Conservation (phyloP, 2,888 invertebrate genomes). For the Capitulum mitella region DNA sequence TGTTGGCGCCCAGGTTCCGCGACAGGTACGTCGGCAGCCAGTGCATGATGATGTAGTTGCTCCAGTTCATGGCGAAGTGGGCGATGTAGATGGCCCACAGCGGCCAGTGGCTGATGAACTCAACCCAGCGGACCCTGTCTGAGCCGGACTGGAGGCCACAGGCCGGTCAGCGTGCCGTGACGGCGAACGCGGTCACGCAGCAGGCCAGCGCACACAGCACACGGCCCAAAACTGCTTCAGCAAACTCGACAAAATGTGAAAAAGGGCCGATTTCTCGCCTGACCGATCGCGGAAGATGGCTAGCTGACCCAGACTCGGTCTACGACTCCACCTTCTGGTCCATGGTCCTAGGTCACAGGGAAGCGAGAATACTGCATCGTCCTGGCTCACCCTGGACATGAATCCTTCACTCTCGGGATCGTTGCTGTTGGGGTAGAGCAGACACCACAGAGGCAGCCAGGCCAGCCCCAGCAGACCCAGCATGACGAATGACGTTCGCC, state of each 20-base stretch:
- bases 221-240: too few species aligned
- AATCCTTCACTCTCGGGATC: background rate
- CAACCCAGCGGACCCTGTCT: slow-evolving; percentile 55
- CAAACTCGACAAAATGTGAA: too few species aligned
- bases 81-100: slow-evolving; percentile 66
- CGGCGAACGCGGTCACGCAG: too few species aligned
- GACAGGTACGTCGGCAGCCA: slow-evolving; percentile 67
- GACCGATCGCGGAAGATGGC: too few species aligned
- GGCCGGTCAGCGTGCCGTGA: background rate
- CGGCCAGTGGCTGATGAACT: slow-evolving; percentile 60
- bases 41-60: slow-evolving; percentile 69
- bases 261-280: too few species aligned
- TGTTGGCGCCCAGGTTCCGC: slow-evolving; percentile 57
- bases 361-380: too few species aligned
- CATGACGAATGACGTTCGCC: slow-evolving; percentile 60
- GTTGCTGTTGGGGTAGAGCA: background rate
- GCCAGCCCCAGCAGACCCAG: slow-evolving; percentile 39
- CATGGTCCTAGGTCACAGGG: too few species aligned
- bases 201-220: too few species aligned
- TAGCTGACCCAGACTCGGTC: too few species aligned
- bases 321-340: too few species aligned
- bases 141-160: slow-evolving; percentile 47
- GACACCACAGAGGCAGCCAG: slow-evolving; percentile 13
- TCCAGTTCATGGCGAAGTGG: slow-evolving; percentile 74
- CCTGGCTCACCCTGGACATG: background rate